phyloP scores from a whole-genome alignment of 2,888 invertebrate species.

The Smittia sp. region DNA sequence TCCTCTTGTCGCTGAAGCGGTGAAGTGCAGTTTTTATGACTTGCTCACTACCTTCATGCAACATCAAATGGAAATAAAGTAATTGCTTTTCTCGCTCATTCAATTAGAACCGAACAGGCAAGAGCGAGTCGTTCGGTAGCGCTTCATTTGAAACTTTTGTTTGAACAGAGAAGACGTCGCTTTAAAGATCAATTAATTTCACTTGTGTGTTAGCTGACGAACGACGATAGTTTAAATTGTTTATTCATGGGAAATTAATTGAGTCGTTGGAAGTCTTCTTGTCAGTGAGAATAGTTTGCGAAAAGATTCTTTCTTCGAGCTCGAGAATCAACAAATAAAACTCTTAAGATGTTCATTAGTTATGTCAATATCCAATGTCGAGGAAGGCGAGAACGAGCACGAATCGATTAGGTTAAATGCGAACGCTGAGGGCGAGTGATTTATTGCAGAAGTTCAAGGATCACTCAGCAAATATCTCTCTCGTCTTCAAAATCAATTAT shows the following conservation, averaged over 20 bases:
- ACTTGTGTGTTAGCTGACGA: too few relatives aligned
- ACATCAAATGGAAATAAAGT: slow-evolving; percentile 13
- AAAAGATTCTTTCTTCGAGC: too few relatives aligned
- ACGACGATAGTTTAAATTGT: too few relatives aligned
- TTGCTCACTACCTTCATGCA: not conserved
- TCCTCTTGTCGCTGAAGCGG: not conserved
- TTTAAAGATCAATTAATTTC: too few relatives aligned
- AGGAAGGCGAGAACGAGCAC: not conserved
- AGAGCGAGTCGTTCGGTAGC: too few relatives aligned
- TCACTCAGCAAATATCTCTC: not conserved
- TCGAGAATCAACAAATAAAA: slow-evolving; percentile 20
- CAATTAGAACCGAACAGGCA: too few relatives aligned
- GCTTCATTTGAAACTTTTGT: too few relatives aligned
- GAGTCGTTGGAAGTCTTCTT: not conserved
- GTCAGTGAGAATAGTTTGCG: not conserved
- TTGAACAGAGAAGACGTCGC: too few relatives aligned
- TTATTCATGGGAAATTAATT: too few relatives aligned
- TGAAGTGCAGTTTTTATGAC: not conserved
- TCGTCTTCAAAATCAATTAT: slow-evolving; percentile 8
- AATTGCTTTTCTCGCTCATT: not conserved
- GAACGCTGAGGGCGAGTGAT: slow-evolving; percentile 1
- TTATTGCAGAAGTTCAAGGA: slow-evolving; percentile 12
- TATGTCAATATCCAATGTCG: slow-evolving; percentile 25
- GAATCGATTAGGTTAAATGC: slow-evolving; percentile 20
- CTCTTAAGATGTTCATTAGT: slow-evolving; percentile 30